Percentiles rank a stretch among this genome's conserved stretches.
These are phyloP conservation scores for Eulemur coronatus DNA, from an alignment of 2,797 vertebrate genomes.

Conservation along the genomic window DNA sequence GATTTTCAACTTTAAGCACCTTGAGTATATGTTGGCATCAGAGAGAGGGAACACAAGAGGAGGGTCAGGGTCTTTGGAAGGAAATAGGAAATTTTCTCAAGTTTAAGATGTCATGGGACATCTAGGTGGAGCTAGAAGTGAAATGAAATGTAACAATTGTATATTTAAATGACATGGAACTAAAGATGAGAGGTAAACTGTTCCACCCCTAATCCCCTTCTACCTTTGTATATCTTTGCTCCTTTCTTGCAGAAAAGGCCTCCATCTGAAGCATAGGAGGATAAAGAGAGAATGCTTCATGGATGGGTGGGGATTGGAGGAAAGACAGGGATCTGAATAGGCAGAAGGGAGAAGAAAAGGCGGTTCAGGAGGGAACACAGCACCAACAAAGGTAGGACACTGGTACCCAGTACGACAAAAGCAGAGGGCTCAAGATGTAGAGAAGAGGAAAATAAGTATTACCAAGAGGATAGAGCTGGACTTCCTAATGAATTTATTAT, in stretches of 20 bases:
- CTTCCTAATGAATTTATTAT: neutral
- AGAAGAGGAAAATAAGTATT: neutral
- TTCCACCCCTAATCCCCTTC: neutral
- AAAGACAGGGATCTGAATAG: neutral
- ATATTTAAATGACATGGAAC: neutral
- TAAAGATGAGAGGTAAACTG: neutral
- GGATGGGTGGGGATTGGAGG: neutral
- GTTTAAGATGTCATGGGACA: neutral
- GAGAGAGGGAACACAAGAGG: neutral
- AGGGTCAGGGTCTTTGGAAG: neutral
- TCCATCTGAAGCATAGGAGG: neutral
- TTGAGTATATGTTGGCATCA: neutral
- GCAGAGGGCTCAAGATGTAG: neutral
- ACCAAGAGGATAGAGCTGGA: neutral
- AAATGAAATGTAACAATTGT: neutral
- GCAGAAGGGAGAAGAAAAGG: neutral
- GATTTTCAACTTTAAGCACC: slow-evolving; percentile 12
- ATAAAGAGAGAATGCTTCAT: neutral
- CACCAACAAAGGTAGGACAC: neutral
- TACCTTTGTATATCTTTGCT: neutral
- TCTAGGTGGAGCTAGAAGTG: neutral
- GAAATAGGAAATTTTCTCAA: neutral
- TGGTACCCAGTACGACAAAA: neutral
- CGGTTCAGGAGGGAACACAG: neutral
- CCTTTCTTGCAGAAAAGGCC: neutral